Base-by-base conservation (phyloP, 2,113 vertebrate species). In the Castor canadensis region DNA sequence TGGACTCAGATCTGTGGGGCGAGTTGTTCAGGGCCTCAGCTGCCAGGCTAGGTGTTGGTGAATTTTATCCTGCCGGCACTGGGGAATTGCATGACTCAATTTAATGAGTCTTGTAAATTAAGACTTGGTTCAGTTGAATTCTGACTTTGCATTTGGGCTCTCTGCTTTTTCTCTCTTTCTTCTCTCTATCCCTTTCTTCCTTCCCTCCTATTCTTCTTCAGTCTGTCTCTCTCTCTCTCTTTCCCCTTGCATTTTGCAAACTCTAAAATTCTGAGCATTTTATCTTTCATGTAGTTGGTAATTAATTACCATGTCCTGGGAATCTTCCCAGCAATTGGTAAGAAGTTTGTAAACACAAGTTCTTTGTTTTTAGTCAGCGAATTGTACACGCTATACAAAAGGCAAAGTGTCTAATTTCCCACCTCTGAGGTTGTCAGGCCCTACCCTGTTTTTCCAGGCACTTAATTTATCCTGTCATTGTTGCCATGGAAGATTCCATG, bases 351-450 rank as follows among this genome's bases (percentile, higher is more conserved):
- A 93, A 92, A 93, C 87, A 75, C 69, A 86, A 9, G 24, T 60
- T 45, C 9, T 62, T 72, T 62, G 35, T 49, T 64, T 79, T 94
- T 84, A 81, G 52, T 10, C 62, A 45, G 54, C 32, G 90, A 85
- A 76, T 62, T 84, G 40, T 83, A 81, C 56, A 71, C 75, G 81
- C 80, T 94, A 22, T 22, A 69, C 84, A 90, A 84, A 97, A 90
- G 62, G 54, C 88, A 90, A 75, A 13, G 32, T 91, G 82, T 85
- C 81, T 97, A 52, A 92, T 60, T 90, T 94, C 94, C 95, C 82
- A 67, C 82, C 86, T 93, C 64, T 30, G 82, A 87, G 54, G 35
- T 40, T 45, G 93, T 82, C 88, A 64, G 28, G 92, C 92, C 82
- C 91, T 52, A 4, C 73, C 30, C 72, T 73, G 15, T 71, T 92